These are phyloP conservation scores for Ranitomeya imitator DNA, from an alignment of 2,113 vertebrate species.

Conservation along the genomic window DNA sequence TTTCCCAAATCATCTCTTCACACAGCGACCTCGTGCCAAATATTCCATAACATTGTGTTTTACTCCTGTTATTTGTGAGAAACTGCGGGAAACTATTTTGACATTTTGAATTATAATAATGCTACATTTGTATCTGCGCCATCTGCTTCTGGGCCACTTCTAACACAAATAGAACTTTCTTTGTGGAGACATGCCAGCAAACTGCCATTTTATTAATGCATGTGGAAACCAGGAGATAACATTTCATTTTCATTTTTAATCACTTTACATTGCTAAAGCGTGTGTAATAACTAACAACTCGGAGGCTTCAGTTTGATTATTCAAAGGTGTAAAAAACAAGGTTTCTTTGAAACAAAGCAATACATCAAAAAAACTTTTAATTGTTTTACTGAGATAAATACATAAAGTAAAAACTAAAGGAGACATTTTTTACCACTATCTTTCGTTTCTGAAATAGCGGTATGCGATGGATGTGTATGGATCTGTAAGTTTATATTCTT, in stretches of 20 bases:
- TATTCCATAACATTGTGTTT: constrained; percentile 40
- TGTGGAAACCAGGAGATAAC: constrained; percentile 32
- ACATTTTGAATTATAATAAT: constrained; percentile 54
- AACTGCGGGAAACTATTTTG: constrained; percentile 55
- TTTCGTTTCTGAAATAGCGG: neutral
- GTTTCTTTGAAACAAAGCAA: constrained; percentile 10
- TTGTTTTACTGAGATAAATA: neutral
- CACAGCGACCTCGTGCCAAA: constrained; percentile 5
- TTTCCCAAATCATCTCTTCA: neutral
- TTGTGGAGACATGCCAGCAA: constrained; percentile 42
- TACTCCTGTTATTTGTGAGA: constrained; percentile 42
- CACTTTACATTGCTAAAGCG: constrained; percentile 27
- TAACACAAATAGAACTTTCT: constrained; percentile 32
- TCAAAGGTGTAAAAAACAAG: constrained; percentile 17
- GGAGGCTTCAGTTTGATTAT: constrained; percentile 1
- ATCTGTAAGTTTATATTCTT: neutral
- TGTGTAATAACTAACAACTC: constrained; percentile 9
- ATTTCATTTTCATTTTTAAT: constrained; percentile 27
- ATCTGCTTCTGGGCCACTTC: constrained; percentile 54
- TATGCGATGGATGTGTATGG: neutral
- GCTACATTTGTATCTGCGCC: constrained; percentile 50
- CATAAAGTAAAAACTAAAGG: neutral
- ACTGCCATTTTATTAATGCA: constrained; percentile 53
- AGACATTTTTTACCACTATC: neutral
- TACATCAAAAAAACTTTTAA: constrained; percentile 14